Percentiles rank a stretch among this genome's conserved stretches.
These are phyloP conservation scores for Nycticebus coucang DNA, from an alignment of 2,113 vertebrate species.

Conservation along the genomic window DNA sequence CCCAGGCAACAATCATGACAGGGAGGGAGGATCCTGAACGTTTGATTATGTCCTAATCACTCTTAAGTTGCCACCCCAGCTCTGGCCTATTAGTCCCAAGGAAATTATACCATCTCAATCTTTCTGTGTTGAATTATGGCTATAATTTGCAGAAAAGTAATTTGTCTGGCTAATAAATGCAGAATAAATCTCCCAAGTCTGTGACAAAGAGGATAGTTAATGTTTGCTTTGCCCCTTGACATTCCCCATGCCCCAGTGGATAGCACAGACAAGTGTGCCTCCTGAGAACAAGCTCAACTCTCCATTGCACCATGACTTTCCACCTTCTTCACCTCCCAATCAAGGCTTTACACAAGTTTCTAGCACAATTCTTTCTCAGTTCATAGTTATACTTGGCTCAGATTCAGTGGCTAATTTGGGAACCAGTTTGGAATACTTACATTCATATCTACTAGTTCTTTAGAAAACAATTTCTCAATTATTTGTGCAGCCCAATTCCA, in stretches of 20 bases:
- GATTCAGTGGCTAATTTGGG: neutral
- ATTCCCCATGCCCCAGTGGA: neutral
- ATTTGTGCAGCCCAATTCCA: neutral
- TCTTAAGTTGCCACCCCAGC: neutral
- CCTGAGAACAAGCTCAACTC: neutral
- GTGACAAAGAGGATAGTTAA: neutral
- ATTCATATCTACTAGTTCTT: neutral
- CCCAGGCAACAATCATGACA: constrained; percentile 40
- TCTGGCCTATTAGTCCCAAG: constrained; percentile 31
- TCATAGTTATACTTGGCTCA: neutral
- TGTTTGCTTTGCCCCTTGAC: neutral
- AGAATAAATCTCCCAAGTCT: constrained; percentile 33
- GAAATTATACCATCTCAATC: constrained; percentile 53
- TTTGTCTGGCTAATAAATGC: constrained; percentile 49
- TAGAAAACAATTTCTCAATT: neutral
- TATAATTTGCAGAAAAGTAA: constrained; percentile 22
- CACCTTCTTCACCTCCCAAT: neutral
- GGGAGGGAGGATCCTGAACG: neutral
- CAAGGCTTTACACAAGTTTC: neutral
- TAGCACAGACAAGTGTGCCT: accelerated
- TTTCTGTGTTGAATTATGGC: constrained; percentile 16
- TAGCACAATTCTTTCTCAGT: neutral
- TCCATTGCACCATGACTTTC: neutral
- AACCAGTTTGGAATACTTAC: neutral
- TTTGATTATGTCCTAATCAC: constrained; percentile 54